phyloP scores from a whole-genome alignment of 2,113 vertebrate species.

The Dendropsophus ebraccatus region DNA sequence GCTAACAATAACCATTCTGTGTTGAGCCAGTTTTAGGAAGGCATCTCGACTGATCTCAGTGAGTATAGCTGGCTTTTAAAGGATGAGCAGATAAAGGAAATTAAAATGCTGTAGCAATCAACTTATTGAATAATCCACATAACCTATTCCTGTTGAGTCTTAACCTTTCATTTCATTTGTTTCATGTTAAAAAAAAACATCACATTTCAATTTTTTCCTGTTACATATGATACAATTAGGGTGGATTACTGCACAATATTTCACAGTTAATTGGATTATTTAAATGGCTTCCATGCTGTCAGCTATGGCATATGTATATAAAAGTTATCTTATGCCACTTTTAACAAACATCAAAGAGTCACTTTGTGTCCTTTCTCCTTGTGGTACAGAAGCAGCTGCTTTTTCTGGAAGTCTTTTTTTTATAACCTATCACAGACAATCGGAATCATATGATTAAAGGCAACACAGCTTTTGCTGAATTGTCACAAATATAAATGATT shows the following conservation, averaged over 20 bases:
- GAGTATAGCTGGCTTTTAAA: not conserved
- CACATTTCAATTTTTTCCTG: not conserved
- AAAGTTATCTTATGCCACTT: slow-evolving; percentile 4
- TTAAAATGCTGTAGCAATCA: not conserved
- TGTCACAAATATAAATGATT: slow-evolving; percentile 26
- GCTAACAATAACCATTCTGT: not conserved
- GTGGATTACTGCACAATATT: not conserved
- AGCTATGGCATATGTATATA: not conserved
- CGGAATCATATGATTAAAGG: slow-evolving; percentile 22
- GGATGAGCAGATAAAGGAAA: not conserved
- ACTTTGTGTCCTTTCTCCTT: not conserved
- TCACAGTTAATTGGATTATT: not conserved
- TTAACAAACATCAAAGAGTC: not conserved
- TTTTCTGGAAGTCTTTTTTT: not conserved
- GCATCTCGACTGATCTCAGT: not conserved
- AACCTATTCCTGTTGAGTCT: not conserved
- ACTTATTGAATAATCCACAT: not conserved
- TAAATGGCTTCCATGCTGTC: not conserved
- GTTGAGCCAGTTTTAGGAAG: not conserved
- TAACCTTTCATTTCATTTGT: not conserved
- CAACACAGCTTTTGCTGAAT: slow-evolving; percentile 22
- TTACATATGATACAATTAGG: not conserved
- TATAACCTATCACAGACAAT: not conserved
- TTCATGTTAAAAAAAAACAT: not conserved
- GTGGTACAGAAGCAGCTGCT: not conserved